phyloP scores from a whole-genome alignment of 2,113 vertebrate species.

The Microcebus ravelobensis region DNA sequence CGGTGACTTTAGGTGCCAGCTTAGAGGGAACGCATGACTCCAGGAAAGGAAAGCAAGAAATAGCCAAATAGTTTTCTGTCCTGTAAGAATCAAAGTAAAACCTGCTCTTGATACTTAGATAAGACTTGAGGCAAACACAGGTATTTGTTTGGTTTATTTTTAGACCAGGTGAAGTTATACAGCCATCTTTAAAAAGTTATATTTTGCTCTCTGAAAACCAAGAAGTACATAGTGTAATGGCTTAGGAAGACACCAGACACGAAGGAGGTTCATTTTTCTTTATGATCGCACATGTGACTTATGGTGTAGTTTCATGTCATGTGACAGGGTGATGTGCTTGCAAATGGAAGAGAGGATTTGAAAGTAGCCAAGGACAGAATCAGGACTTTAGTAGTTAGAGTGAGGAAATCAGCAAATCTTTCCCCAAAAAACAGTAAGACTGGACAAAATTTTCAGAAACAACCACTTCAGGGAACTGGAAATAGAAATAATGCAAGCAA shows the following conservation, averaged over 20 bases:
- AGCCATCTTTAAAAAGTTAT: neutral
- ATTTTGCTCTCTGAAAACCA: neutral
- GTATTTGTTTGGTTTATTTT: neutral
- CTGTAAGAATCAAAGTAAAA: neutral
- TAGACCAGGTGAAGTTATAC: neutral
- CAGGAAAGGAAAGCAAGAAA: neutral
- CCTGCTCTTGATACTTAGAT: neutral
- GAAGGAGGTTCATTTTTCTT: neutral
- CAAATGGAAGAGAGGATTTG: neutral
- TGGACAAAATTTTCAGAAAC: neutral
- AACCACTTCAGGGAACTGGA: neutral
- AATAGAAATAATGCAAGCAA: neutral
- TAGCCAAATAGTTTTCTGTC: neutral
- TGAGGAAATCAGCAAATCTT: neutral
- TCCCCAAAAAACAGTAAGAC: neutral
- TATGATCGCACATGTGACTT: neutral
- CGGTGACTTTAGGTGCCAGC: neutral
- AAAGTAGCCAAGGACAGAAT: neutral
- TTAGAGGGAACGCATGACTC: neutral
- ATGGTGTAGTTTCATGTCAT: neutral
- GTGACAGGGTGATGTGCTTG: neutral
- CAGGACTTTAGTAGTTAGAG: neutral
- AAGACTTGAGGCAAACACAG: neutral
- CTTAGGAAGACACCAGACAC: neutral
- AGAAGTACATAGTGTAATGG: neutral